Percentiles rank a stretch among this genome's conserved stretches.
Evolutionary conservation across 1,140 invertebrate species (phyloP).

Genomic region (Bombus difficillimus): DNA sequence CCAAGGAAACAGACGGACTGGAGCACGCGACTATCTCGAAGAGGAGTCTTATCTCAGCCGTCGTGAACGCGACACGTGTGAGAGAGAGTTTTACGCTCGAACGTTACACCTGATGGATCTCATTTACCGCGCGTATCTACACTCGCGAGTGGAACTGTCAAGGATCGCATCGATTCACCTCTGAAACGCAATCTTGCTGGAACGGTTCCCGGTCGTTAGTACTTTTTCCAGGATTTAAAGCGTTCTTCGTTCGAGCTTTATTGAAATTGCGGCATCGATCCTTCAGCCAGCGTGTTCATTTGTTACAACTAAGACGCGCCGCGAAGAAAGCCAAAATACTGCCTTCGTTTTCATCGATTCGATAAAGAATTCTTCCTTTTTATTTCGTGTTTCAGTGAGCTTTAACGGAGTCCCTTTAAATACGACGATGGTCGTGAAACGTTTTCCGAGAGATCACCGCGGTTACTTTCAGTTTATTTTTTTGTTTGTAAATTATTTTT

Average conservation of each 20-base stretch:
- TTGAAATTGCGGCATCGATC: constrained; percentile 3
- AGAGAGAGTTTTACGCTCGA: constrained; percentile 13
- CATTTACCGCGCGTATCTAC: constrained; percentile 14
- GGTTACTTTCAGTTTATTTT: too few species aligned
- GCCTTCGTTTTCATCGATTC: neutral
- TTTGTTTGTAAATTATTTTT: too few species aligned
- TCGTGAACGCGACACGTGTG: constrained; percentile 20
- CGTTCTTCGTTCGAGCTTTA: constrained; percentile 6
- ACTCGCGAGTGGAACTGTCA: constrained; percentile 1
- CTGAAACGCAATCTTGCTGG: neutral
- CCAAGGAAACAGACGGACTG: constrained; percentile 5
- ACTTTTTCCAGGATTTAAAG: constrained; percentile 29
- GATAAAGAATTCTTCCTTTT: neutral
- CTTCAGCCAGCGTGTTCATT: neutral
- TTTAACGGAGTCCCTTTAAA: neutral
- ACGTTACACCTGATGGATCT: constrained; percentile 26
- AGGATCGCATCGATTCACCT: constrained; percentile 28
- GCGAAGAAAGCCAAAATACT: neutral
- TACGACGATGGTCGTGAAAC: neutral
- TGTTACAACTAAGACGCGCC: neutral
- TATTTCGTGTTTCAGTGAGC: neutral
- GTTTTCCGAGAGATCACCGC: too few species aligned
- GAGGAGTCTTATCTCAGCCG: neutral
- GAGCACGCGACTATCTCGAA: neutral
- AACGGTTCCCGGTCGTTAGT: constrained; percentile 30